phyloP scores from a whole-genome alignment of 2,888 invertebrate genomes.

The Chrysolina americana region DNA sequence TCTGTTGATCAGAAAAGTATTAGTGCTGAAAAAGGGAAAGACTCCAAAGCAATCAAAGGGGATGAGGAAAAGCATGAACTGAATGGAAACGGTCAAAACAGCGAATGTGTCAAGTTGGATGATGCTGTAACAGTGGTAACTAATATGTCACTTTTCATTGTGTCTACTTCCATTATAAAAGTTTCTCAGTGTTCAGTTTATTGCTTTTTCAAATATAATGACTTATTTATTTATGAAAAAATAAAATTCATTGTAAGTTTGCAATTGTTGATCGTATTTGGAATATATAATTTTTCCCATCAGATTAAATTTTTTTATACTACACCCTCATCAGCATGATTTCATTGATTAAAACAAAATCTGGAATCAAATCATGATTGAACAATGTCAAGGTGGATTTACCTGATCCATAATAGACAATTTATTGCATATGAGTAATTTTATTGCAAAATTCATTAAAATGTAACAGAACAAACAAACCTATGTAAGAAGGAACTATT shows the following conservation, averaged over 20 bases:
- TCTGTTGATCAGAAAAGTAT: conserved; percentile 49
- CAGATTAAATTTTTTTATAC: neutral
- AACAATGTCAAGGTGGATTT: too few species aligned
- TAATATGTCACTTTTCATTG: neutral
- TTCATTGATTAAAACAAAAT: neutral
- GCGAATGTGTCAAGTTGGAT: neutral
- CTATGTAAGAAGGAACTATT: too few species aligned
- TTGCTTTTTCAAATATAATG: neutral
- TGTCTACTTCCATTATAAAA: neutral
- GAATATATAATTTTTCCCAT: neutral
- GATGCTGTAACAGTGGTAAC: conserved; percentile 13
- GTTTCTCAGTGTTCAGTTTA: neutral
- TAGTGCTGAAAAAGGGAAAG: conserved; percentile 21
- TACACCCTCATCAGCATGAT: neutral
- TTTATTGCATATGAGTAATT: too few species aligned
- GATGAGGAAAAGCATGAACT: conserved; percentile 34
- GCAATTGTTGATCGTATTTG: neutral
- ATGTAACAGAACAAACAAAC: too few species aligned
- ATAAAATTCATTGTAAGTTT: too few species aligned
- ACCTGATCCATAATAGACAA: too few species aligned
- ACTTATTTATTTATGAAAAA: neutral
- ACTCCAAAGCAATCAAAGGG: neutral
- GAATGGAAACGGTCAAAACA: conserved; percentile 25
- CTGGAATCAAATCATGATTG: too few species aligned
- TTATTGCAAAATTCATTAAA: too few species aligned